Base-by-base conservation (phyloP, 1,140 invertebrate species). In the Sminthurides bifidus region DNA sequence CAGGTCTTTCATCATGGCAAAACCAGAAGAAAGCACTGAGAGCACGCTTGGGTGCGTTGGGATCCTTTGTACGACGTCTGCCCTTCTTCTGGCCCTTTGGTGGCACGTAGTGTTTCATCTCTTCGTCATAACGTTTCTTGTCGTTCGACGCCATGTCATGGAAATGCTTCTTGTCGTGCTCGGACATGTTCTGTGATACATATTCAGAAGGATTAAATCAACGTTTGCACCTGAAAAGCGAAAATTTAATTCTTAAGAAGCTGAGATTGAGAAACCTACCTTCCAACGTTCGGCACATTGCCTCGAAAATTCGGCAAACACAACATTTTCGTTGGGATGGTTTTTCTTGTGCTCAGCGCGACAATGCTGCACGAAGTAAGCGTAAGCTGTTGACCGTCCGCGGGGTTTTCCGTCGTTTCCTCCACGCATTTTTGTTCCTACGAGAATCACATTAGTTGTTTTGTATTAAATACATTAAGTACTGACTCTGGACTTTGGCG, bases 11-110 rank as follows among this genome's bases (percentile, higher is more conserved):
- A 67, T 98, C 94, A 74, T 94, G 92, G 71, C 92, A 97, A 77
- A 97, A 99, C 83, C 92, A 94, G 76, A 99, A 98, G 79, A 98
- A 98, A 43, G 95, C 93, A 59, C 92, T 95, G 84, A 99, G 77
- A 66, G 93, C 89, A 77, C 95, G 78, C 77, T 98, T 98, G 35
- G 95, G 95, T 66, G 94, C 94, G 78, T 98, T 96, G 17, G 94
- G 95, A 73, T 99, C 95, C 52, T 76, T 97, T 56, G 81, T 80
- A 68, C 87, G 83, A 75, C 92, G 93, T 70, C 87, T 81, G 70
- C 89, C 95, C 71, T 89, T 88, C 41, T 85, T 83, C 57, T 86
- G 84, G 43, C 87, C 88, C 66, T 89, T 86, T 19, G 88, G 84
- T 44, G 93, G 92, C 52, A 85, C 84, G 74, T 96, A 98, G 68